Evolutionary conservation across 1,140 invertebrate genomes (phyloP).

Genomic region (Bombus picipes): DNA sequence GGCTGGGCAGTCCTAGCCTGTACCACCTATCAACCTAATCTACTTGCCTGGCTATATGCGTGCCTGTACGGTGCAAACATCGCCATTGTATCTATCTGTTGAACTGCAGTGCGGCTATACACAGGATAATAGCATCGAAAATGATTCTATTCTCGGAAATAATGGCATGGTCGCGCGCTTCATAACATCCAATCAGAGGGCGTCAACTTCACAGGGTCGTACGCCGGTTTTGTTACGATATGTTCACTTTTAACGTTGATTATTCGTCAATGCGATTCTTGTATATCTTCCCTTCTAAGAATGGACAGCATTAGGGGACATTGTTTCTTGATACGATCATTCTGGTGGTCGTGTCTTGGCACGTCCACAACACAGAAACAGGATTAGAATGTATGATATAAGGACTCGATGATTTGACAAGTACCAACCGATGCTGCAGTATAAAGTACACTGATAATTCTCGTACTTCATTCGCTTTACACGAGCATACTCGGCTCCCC

Average conservation of each 20-base stretch:
- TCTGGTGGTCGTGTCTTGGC: neutral
- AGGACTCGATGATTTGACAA: neutral
- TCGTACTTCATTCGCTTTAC: neutral
- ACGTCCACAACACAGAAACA: neutral
- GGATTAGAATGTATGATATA: no score
- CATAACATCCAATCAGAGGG: neutral
- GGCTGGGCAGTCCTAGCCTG: slow-evolving; percentile 64
- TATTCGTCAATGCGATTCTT: no score
- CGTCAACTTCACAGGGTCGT: neutral
- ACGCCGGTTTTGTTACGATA: neutral
- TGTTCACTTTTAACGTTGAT: neutral
- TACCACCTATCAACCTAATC: slow-evolving; percentile 71
- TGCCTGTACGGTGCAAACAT: slow-evolving; percentile 69
- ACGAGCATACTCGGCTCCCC: no score
- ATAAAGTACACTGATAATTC: neutral
- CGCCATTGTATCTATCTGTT: slow-evolving; percentile 73
- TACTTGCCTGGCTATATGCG: slow-evolving; percentile 63
- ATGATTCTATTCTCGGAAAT: slow-evolving; percentile 74
- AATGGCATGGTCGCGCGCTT: slow-evolving; percentile 48
- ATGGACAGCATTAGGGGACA: neutral
- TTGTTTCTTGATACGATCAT: neutral
- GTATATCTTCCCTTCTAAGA: neutral
- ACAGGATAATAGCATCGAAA: slow-evolving; percentile 73
- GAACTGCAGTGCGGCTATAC: slow-evolving; percentile 66
- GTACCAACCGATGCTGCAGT: neutral